Base-by-base conservation (phyloP, 2,797 vertebrate species). In the Poeciliopsis infans region DNA sequence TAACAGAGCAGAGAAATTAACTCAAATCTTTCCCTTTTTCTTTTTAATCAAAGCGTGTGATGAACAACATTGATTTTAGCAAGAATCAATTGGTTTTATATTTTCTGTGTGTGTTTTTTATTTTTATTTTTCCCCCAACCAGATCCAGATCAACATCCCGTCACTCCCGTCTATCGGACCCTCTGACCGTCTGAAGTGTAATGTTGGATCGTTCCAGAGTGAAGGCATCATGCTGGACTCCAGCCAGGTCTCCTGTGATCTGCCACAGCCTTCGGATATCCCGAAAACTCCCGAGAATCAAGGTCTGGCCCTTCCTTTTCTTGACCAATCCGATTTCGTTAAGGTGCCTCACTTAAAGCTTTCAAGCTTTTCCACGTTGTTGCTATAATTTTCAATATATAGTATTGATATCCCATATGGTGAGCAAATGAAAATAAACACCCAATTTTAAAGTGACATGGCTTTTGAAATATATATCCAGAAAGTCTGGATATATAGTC, bases 251-350 rank as follows among this genome's bases (percentile, higher is more conserved):
- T 92, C 91, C 72, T 96, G 96, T 25, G 88, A 92, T 0, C 96
- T 96, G 66, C 94, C 95, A 39, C 73, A 93, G 0, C 90, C 92
- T 1, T 76, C 85, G 0, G 72, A n/a, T 43, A 96, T 99, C 77
- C 97, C 96, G 2, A 81, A 87, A 41, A 98, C 97, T 5, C 95
- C 96, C 0, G 90, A 93, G 1, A 91, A 95, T 85, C 95, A 98
- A 95, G 98, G 98, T 98, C 92, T 84, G 89, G 13, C 41, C 31
- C 75, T 46, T 76, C 39, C 74, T 46, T 51, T 64, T n/a, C 74
- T 10, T 45, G 68, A 28, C n/a, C 41, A 71, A 10, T 71, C n/a
- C 36, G 25, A 13, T 69, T 43, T n/a, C 39, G n/a, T 70, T 70
- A 43, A n/a, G 68, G 41, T n/a, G 68, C 68, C 25, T 70, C n/a